A percentile compares a stretch with the other conserved stretches of the same genome.
Evolutionary conservation across 2,888 invertebrate genomes (phyloP).

Genomic region (Oscheius sp.): DNA sequence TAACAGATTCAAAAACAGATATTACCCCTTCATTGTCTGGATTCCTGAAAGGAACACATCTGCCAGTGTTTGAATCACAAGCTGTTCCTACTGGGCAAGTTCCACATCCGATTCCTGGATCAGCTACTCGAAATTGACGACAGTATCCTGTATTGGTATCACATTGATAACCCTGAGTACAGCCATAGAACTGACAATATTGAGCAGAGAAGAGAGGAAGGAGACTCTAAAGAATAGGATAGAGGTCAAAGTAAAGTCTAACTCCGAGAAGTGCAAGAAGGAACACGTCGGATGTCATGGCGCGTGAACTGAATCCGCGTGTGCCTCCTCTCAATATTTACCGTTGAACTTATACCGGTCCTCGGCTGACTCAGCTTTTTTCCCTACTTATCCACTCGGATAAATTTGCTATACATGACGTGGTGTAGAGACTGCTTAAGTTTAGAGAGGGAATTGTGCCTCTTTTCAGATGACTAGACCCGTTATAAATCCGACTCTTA

Average conservation of each 20-base stretch:
- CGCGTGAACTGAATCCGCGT: constrained; percentile 22
- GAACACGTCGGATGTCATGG: constrained; percentile 4
- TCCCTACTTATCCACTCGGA: not conserved
- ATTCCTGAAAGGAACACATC: constrained; percentile 10
- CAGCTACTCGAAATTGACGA: constrained; percentile 2
- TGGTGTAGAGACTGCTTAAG: too few species aligned
- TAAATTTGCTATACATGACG: too few species aligned
- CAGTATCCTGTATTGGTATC: constrained; percentile 19
- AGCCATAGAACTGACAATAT: constrained; percentile 14
- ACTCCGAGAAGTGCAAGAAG: not conserved
- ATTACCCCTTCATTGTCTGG: not conserved
- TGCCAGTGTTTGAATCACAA: constrained; percentile 11
- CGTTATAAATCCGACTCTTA: too few species aligned
- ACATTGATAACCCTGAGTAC: constrained; percentile 1
- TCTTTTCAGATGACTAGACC: too few species aligned
- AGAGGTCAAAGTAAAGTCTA: not conserved
- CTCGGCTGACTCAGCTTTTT: constrained; percentile 6
- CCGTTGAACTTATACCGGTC: constrained; percentile 28
- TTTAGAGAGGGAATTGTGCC: too few species aligned
- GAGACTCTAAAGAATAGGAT: not conserved
- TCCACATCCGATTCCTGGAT: constrained; percentile 17
- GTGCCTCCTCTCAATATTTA: constrained; percentile 16
- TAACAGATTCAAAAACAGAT: not conserved
- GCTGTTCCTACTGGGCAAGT: constrained; percentile 9
- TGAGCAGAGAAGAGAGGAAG: not conserved